phyloP scores from a whole-genome alignment of 2,113 vertebrate species.

The Dinomys branickii region DNA sequence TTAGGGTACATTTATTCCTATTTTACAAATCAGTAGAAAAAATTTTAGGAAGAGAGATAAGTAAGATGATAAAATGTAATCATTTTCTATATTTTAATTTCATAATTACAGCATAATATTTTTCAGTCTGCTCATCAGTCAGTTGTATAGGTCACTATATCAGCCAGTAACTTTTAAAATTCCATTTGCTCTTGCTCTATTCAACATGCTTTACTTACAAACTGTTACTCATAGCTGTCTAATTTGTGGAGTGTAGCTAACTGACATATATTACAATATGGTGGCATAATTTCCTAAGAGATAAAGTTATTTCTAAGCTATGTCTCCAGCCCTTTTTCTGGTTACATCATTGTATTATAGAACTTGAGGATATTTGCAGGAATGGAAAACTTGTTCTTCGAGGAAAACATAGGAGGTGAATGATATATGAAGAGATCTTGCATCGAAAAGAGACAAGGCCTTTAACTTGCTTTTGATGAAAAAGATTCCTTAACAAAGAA shows the following conservation, averaged over 20 bases:
- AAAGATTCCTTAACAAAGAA: neutral
- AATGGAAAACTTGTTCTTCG: neutral
- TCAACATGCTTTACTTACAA: neutral
- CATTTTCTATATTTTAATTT: neutral
- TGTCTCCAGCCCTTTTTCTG: neutral
- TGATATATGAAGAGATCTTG: neutral
- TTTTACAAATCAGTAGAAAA: neutral
- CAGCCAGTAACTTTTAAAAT: neutral
- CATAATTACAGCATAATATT: neutral
- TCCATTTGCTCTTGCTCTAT: neutral
- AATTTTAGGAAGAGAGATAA: neutral
- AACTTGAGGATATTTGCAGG: neutral
- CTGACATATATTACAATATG: neutral
- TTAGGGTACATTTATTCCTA: neutral
- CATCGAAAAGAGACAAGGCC: neutral
- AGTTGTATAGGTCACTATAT: neutral
- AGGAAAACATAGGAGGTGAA: slow-evolving; percentile 7
- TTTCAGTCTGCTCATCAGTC: neutral
- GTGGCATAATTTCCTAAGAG: neutral
- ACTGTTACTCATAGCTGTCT: neutral
- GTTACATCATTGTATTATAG: neutral
- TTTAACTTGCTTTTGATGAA: slow-evolving; percentile 10
- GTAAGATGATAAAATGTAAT: neutral
- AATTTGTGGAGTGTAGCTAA: neutral
- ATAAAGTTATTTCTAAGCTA: neutral